Evolutionary conservation across 2,797 vertebrate genomes (phyloP).

Genomic region (Eidolon dupreanum): DNA sequence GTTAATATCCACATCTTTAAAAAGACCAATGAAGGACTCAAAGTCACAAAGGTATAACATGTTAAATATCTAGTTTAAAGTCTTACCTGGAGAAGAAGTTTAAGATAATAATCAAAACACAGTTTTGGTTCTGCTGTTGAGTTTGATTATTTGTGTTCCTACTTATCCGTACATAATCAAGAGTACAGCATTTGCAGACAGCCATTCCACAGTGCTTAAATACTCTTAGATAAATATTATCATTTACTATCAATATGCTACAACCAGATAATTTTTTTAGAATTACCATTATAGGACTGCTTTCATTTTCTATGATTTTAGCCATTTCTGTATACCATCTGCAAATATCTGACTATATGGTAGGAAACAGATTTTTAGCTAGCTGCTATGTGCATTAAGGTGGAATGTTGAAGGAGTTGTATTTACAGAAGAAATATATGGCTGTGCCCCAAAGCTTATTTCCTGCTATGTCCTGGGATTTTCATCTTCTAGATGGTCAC

Average conservation of each 20-base stretch:
- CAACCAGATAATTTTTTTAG: background rate
- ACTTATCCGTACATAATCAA: background rate
- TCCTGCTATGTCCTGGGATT: conserved; percentile 86
- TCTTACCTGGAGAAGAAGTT: background rate
- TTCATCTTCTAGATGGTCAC: conserved; percentile 56
- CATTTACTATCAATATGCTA: background rate
- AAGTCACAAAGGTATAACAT: background rate
- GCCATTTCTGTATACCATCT: background rate
- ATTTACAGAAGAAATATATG: background rate
- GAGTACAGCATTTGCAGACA: background rate
- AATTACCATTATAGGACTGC: background rate
- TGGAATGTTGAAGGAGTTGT: background rate
- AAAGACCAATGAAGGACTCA: background rate
- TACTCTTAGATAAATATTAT: background rate
- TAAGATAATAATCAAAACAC: background rate
- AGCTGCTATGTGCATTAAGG: background rate
- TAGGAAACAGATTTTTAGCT: background rate
- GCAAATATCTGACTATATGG: background rate
- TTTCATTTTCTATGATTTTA: background rate
- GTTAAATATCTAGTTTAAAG: background rate
- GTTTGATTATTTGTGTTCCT: background rate
- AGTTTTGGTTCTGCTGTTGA: background rate
- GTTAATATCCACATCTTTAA: background rate
- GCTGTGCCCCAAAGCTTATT: conserved; percentile 86
- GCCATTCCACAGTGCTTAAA: background rate